Evolutionary conservation across 2,888 invertebrate genomes (phyloP), one percentile per base, ranked within the genome.

Genomic region (Petrophora chlorosata): DNA sequence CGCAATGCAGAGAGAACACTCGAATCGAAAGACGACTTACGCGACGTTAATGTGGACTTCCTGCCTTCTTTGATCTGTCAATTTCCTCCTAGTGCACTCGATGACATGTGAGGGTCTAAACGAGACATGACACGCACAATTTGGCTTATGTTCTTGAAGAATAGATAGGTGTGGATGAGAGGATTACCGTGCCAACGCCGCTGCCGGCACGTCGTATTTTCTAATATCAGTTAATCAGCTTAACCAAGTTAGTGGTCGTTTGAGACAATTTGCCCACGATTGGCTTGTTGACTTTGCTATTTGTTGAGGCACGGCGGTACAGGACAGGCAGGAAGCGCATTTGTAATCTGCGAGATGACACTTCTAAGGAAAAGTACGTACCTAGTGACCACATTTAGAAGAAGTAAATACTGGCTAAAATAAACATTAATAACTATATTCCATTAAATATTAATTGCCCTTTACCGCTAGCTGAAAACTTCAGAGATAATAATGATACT

Each of bases 51-150:
- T 87, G 79, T 76, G 74, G 70, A 82, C 86, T 81, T 88, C 88
- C 88, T 81, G 84, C 56, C 73, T 73, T 79, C 82, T 83, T 82
- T 85, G 79, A 77, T 84, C 76, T 75, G 75, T 79, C 83, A 85
- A 87, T 87, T 85, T 83, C 76, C 78, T 73, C 69, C 70, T 73
- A 77, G 66, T 85, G 84, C 82, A 84, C 70, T 81, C 67, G 65
- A 67, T 68, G 68, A 65, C 67, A 70, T 67, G 63, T 62, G 68
- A 67, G 69, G 70, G 70, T 70, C 73, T 73, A 66, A 82, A 80
- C 63, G 63, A 82, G 77, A 60, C 44, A 63, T 67, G 73, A 60
- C 79, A 81, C 82, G 82, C 82, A 84, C 80, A 63, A 70, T 79
- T 76, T 67, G 67, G 68, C 73, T 67, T 61, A 63, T 39, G 57